Conservation (phyloP, 1,140 invertebrate species). For the Battus philenor region DNA sequence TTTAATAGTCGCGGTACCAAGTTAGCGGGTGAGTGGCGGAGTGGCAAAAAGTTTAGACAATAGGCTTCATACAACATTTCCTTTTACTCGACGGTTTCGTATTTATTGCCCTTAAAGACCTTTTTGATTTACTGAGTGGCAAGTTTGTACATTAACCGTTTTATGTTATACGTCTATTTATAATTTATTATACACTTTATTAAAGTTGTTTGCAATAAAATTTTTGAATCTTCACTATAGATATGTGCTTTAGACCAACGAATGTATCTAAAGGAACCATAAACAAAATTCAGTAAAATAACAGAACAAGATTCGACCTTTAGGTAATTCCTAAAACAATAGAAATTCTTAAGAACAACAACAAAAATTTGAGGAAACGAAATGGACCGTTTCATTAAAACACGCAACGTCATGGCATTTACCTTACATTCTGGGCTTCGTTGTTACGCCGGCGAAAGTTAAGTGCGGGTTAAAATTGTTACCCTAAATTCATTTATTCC, state of each 20-base stretch:
- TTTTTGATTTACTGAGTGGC: slow-evolving; percentile 11
- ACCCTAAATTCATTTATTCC: slow-evolving; percentile 39
- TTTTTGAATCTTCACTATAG: too few species aligned
- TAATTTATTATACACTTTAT: not conserved
- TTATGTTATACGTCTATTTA: not conserved
- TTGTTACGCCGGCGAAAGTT: slow-evolving; percentile 24
- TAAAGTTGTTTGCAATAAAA: not conserved
- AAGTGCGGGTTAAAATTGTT: slow-evolving; percentile 43
- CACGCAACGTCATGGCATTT: slow-evolving; percentile 10
- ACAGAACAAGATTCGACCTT: not conserved
- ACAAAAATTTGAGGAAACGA: slow-evolving; percentile 19
- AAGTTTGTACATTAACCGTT: not conserved
- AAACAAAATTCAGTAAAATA: not conserved
- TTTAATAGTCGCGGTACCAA: slow-evolving; percentile 60
- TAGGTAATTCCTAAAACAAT: slow-evolving; percentile 1
- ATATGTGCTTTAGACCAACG: too few species aligned
- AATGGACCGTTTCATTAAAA: slow-evolving; percentile 26
- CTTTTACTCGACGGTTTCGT: slow-evolving; percentile 20
- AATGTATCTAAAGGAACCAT: not conserved
- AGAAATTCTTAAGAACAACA: slow-evolving; percentile 1
- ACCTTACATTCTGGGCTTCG: slow-evolving; percentile 18
- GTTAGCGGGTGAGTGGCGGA: slow-evolving; percentile 43
- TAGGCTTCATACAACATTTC: slow-evolving; percentile 36
- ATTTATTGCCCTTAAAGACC: slow-evolving; percentile 11
- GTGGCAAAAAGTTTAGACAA: slow-evolving; percentile 57